Conservation (phyloP, 2,888 invertebrate species). For the Drosophila neonasuta region DNA sequence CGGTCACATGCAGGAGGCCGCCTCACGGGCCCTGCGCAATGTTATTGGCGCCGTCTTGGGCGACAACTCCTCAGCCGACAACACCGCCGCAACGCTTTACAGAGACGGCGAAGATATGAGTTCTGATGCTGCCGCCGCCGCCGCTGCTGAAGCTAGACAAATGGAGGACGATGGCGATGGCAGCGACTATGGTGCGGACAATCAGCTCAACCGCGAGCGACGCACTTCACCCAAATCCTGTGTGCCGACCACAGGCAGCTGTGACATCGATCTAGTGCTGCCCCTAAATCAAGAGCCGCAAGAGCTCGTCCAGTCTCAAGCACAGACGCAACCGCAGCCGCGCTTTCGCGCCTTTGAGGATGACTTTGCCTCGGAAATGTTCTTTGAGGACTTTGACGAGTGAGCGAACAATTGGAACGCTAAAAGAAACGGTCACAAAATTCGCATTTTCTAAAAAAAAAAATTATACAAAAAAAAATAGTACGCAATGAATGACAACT, state of each 20-base stretch:
- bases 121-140: background rate
- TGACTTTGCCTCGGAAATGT: constrained; percentile 52
- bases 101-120: background rate
- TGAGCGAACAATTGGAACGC: background rate
- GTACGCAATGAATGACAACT: no score
- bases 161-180: constrained; percentile 28
- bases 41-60: constrained; percentile 49
- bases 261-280: background rate
- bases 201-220: constrained; percentile 33
- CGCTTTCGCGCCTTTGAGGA: constrained; percentile 51
- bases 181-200: constrained; percentile 30
- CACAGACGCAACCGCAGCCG: background rate
- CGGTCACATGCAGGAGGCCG: constrained; percentile 51
- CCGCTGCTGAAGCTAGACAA: constrained; percentile 5
- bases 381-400: constrained; percentile 45
- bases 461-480: background rate
- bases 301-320: background rate
- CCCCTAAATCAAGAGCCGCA: background rate
- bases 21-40: constrained; percentile 49
- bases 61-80: constrained; percentile 1
- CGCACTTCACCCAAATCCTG: constrained; percentile 57
- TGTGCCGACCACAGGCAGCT: constrained; percentile 24
- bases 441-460: background rate
- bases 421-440: background rate
- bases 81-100: background rate